Evolutionary conservation across 2,113 vertebrate genomes (phyloP), one percentile per base, ranked within the genome.

Genomic region (Alexandromys fortis): DNA sequence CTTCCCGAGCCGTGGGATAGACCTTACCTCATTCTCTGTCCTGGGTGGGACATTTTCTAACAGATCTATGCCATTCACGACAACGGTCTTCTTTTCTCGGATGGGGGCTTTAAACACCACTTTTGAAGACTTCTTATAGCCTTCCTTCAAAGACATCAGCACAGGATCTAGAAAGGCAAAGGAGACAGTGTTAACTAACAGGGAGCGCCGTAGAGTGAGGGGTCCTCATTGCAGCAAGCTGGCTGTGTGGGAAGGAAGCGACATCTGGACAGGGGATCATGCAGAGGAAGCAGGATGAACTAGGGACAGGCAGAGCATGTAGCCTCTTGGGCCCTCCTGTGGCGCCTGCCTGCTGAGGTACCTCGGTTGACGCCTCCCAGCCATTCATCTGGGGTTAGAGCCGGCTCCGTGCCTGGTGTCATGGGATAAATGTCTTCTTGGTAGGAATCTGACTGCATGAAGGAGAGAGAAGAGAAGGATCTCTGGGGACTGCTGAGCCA

Each of bases 371-470:
- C 98, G 82, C 99, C 99, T 0, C 99, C 99, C 87, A 99, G 98
- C 99, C 99, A 99, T 86, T 99, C 99, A 0, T 99, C 99, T 0
- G 99, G 99, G 0, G 99, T 99, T 92, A 99, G 98, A 2, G 99
- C 99, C 0, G 99, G 99, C 97, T 99, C 99, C 0, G 98, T 99
- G 45, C 99, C 99, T 0, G 99, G 98, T 0, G 99, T 99, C 99
- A 99, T 99, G 7, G 99, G 99, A 95, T 99, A 99, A 96, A 99
- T 99, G 96, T 99, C 99, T 97, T 99, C 99, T 96, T 99, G 99
- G 98, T 99, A 99, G 0, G 99, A 99, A 97, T 99, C 99, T 0
- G 99, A 99, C 99, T 99, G 93, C 45, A 98, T 3, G n/a, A 83
- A 96, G 26, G 28, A 86, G 87, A 77, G 28, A 30, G 92, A 58